phyloP scores from a whole-genome alignment of 2,797 vertebrate genomes.

The Tangara arthus region DNA sequence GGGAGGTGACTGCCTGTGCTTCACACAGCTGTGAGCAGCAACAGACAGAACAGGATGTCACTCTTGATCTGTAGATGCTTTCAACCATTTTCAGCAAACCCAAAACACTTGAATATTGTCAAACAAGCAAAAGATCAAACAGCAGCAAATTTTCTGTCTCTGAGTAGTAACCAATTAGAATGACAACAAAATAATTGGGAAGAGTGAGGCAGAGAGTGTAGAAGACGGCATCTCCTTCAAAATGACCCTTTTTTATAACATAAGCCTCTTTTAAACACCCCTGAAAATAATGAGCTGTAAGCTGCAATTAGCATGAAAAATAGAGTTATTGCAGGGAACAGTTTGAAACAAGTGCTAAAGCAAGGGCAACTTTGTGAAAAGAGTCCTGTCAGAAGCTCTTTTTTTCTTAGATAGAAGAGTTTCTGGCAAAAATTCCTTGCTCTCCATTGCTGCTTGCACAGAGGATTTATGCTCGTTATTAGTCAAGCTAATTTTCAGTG shows the following conservation, averaged over 20 bases:
- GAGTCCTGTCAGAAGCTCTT: not conserved
- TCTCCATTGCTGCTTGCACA: not conserved
- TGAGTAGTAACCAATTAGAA: not conserved
- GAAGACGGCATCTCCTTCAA: not conserved
- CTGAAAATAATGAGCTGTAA: not conserved
- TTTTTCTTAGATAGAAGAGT: not conserved
- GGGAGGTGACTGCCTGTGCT: not conserved
- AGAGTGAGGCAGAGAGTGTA: not conserved
- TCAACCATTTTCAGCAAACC: not conserved
- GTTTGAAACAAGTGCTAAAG: not conserved
- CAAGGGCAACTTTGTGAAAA: not conserved
- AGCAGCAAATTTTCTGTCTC: not conserved
- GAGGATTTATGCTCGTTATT: not conserved
- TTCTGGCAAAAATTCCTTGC: not conserved
- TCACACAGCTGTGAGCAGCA: not conserved
- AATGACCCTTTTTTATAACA: not conserved
- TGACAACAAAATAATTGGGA: not conserved
- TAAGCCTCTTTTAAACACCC: not conserved
- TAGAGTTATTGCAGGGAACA: not conserved
- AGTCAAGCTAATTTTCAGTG: not conserved
- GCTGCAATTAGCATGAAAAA: not conserved
- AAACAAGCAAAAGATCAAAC: not conserved
- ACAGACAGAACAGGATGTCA: not conserved
- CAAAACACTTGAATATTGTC: not conserved
- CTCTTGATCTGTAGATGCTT: not conserved